Percentiles rank a stretch among this genome's conserved stretches.
Evolutionary conservation across 2,113 vertebrate genomes (phyloP).

Genomic region (Tachysurus fulvidraco): DNA sequence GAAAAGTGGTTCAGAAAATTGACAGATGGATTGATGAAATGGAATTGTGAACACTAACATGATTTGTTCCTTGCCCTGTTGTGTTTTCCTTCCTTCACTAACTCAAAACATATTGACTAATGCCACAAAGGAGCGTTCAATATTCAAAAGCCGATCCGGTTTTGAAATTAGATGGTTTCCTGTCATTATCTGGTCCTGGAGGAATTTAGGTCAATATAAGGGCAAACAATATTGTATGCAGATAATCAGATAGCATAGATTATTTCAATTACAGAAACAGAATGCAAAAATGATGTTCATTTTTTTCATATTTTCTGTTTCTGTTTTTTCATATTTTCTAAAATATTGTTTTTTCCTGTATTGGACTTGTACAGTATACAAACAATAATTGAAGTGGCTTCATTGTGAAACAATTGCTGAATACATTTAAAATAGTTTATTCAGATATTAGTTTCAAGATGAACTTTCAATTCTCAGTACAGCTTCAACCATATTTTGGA

Average conservation of each 20-base stretch:
- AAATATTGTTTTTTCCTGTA: not conserved
- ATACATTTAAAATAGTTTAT: not conserved
- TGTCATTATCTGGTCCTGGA: constrained; percentile 8
- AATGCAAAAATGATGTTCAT: not conserved
- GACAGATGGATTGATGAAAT: not conserved
- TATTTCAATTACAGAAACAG: not conserved
- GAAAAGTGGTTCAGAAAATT: too few relatives aligned
- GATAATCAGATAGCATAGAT: not conserved
- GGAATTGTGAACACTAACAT: not conserved
- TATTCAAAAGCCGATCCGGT: not conserved
- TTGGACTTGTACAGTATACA: not conserved
- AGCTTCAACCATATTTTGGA: not conserved
- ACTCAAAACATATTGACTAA: constrained; percentile 29
- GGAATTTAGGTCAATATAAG: constrained; percentile 8
- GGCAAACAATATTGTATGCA: constrained; percentile 2
- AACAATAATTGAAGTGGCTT: not conserved
- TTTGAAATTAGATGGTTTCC: constrained; percentile 3
- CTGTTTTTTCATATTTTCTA: not conserved
- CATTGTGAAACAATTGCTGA: not conserved
- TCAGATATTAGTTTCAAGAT: not conserved
- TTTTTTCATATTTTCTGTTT: not conserved
- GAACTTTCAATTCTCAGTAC: constrained; percentile 21
- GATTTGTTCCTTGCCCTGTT: constrained; percentile 24
- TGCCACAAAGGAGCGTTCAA: constrained; percentile 27
- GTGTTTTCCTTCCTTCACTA: constrained; percentile 14